These are phyloP conservation scores for Petrosia ficiformis DNA, from an alignment of 37 sponge, comb jelly and placozoan genomes.

Conservation along the genomic window DNA sequence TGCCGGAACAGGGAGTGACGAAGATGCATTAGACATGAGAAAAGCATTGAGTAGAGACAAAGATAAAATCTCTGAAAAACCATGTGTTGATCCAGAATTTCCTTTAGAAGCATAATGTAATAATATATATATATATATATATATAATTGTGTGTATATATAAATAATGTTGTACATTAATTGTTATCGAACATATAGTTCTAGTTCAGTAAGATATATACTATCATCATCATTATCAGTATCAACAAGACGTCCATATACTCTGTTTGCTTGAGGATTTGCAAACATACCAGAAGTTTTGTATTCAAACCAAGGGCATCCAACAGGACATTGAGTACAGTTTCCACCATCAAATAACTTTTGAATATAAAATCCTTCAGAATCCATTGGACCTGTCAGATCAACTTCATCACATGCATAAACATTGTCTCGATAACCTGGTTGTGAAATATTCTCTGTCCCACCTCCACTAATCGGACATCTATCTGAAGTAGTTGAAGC, in stretches of 20 bases:
- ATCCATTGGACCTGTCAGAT: not conserved
- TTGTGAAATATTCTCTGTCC: too few species aligned
- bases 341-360: not conserved
- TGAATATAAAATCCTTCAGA: not conserved
- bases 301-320: conserved; percentile 9
- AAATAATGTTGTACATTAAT: too few species aligned
- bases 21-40: conserved; percentile 96
- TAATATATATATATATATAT: not conserved
- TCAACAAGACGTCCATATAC: not conserved
- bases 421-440: not conserved
- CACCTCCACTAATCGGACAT: not conserved
- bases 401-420: conserved; percentile 5
- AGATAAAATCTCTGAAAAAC: conserved; percentile 66
- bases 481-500: not conserved
- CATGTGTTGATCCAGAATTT: conserved; percentile 46
- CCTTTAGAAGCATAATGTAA: conserved; percentile 34
- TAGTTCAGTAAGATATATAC: not conserved
- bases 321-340: conserved; percentile 3
- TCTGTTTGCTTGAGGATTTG: not conserved
- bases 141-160: not conserved
- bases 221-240: not conserved
- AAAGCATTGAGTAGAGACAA: conserved; percentile 75
- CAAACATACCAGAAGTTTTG: too few species aligned
- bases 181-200: conserved; percentile 6
- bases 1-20: conserved; percentile 67